A percentile compares a stretch with the other conserved stretches of the same genome.
These are phyloP conservation scores for Ceratina australensis DNA, from an alignment of 1,140 invertebrate species.

Conservation along the genomic window DNA sequence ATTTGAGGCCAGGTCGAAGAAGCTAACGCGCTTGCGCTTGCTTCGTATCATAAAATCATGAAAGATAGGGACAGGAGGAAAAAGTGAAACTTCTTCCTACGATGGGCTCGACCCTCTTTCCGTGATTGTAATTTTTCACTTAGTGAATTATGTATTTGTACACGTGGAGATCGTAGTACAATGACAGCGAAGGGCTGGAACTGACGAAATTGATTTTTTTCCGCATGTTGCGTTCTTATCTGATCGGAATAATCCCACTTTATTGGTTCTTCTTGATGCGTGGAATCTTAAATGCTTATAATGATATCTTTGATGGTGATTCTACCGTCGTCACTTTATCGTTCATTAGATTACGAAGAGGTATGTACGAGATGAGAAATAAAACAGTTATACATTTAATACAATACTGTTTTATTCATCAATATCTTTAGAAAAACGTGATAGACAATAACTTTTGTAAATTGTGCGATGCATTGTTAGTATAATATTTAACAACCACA, in stretches of 20 bases:
- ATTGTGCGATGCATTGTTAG: neutral
- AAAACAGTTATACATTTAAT: neutral
- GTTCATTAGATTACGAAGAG: no score
- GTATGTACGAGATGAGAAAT: no score
- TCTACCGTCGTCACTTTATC: no score
- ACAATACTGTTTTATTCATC: neutral
- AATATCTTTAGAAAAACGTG: neutral
- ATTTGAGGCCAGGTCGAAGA: no score
- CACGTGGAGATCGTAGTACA: no score
- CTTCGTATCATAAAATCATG: no score
- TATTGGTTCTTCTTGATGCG: no score
- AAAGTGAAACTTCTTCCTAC: neutral
- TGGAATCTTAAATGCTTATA: no score
- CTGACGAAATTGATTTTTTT: conserved; percentile 1
- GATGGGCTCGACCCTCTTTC: neutral
- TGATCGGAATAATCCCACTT: no score
- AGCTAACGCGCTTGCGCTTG: conserved; percentile 27
- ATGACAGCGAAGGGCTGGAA: neutral
- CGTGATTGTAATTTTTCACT: neutral
- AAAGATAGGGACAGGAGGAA: neutral
- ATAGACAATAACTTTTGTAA: no score
- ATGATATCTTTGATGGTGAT: no score
- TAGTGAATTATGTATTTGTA: neutral
- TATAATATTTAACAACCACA: neutral
- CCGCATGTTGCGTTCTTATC: neutral